Evolutionary conservation across 2,888 invertebrate species (phyloP).

Genomic region (Cephus sareptanus): DNA sequence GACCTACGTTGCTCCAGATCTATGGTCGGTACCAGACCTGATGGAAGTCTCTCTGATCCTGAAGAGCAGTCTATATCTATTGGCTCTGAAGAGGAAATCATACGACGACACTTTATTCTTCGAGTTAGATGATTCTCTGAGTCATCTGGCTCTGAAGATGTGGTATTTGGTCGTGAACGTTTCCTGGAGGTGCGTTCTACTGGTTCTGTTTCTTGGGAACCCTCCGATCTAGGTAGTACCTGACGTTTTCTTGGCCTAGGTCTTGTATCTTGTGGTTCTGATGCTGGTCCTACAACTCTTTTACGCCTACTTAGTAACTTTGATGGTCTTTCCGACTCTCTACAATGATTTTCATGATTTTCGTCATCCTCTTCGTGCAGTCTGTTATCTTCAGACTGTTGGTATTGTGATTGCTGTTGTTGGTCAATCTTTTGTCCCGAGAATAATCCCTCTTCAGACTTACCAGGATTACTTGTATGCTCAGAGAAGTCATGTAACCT

Average conservation of each 20-base stretch:
- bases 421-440: conserved; percentile 55
- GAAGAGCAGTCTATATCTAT: not conserved
- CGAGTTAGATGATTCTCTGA: not conserved
- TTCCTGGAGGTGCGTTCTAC: not conserved
- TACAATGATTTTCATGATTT: conserved; percentile 17
- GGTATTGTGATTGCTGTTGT: conserved; percentile 50
- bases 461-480: not conserved
- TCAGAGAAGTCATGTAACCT: conserved; percentile 13
- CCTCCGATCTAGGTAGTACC: not conserved
- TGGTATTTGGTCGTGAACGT: conserved; percentile 22
- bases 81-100: not conserved
- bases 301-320: not conserved
- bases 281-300: not conserved
- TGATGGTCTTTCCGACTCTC: not conserved
- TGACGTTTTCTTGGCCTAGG: not conserved
- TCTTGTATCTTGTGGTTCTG: not conserved
- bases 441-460: conserved; percentile 1
- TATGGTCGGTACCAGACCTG: conserved; percentile 40
- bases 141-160: conserved; percentile 29
- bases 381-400: not conserved
- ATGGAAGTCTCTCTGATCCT: conserved; percentile 43
- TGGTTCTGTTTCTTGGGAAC: not conserved
- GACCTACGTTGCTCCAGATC: conserved; percentile 58
- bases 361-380: conserved; percentile 53
- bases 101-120: not conserved